phyloP scores from a whole-genome alignment of 2,888 invertebrate species.

The Hyles lineata region DNA sequence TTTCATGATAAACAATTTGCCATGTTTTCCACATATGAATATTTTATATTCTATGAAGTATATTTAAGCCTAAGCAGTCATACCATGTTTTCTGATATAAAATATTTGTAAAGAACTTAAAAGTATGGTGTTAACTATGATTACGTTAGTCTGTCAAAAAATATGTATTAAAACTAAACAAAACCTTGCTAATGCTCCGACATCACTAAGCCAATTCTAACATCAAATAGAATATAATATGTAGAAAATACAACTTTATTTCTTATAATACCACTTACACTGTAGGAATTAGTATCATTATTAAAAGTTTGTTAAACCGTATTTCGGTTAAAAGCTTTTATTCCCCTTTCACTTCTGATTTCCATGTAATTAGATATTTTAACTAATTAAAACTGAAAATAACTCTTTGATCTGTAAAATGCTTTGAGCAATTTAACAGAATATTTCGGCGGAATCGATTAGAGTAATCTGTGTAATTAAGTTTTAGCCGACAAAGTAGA shows the following conservation, averaged over 20 bases:
- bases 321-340: constrained; percentile 8
- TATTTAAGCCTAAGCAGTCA: no score
- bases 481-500: constrained; percentile 20
- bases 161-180: neutral
- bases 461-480: constrained; percentile 22
- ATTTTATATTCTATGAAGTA: no score
- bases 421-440: constrained; percentile 26
- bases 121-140: no score
- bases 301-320: neutral
- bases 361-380: constrained; percentile 9
- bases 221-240: no score
- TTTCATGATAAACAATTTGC: no score
- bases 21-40: no score
- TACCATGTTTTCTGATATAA: no score
- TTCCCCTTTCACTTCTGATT: constrained; percentile 6
- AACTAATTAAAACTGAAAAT: constrained; percentile 21
- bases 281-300: neutral
- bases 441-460: constrained; percentile 24
- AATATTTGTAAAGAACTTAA: no score
- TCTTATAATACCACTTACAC: no score
- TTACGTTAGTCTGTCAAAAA: no score
- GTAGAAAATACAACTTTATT: no score
- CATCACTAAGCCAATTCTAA: no score
- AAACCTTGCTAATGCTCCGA: neutral
- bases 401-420: constrained; percentile 22